phyloP scores from a whole-genome alignment of 2,888 invertebrate species.

The Neria commutata region DNA sequence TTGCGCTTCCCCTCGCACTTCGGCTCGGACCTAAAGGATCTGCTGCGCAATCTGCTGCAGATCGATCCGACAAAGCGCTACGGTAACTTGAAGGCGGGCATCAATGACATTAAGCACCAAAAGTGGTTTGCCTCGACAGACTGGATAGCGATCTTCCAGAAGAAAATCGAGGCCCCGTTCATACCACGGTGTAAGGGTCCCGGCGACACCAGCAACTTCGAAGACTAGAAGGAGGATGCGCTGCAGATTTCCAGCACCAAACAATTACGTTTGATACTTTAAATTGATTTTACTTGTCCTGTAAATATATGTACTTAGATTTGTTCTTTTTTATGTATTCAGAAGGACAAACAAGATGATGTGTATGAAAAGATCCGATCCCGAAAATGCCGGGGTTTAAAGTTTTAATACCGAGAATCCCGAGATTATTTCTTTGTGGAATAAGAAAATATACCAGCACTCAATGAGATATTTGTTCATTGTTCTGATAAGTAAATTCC shows the following conservation, averaged over 20 bases:
- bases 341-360: too few species aligned
- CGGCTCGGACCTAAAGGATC: constrained; percentile 96
- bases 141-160: constrained; percentile 99
- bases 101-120: constrained; percentile 98
- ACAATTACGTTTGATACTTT: too few species aligned
- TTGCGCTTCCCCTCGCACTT: constrained; percentile 99
- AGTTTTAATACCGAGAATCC: too few species aligned
- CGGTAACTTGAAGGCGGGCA: constrained; percentile 98
- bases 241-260: constrained; percentile 98
- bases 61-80: constrained; percentile 97
- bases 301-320: too few species aligned
- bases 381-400: too few species aligned
- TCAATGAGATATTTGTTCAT: too few species aligned
- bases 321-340: too few species aligned
- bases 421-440: too few species aligned
- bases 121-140: constrained; percentile 99
- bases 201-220: constrained; percentile 99
- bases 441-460: too few species aligned
- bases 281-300: too few species aligned
- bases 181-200: constrained; percentile 98
- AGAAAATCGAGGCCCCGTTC: constrained; percentile 98
- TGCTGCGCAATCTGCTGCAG: constrained; percentile 94
- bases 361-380: too few species aligned
- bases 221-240: constrained; percentile 99
- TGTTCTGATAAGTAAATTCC: too few species aligned